phyloP scores from a whole-genome alignment of 2,888 invertebrate genomes.

The Pseudanteris insignis region DNA sequence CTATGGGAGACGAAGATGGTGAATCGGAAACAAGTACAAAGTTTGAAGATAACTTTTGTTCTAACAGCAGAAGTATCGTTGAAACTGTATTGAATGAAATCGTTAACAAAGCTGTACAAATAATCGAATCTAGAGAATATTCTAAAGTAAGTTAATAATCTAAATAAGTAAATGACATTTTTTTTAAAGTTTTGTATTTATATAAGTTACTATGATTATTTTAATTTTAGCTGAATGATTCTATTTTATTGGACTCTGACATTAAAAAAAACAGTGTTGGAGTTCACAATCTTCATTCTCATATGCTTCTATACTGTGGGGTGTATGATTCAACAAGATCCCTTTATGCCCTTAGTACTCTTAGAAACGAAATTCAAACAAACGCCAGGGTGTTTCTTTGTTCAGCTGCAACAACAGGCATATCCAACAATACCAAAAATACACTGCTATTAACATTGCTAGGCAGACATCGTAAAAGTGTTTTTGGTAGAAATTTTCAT shows the following conservation, averaged over 20 bases:
- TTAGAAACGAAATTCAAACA: constrained; percentile 77
- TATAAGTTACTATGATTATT: neutral
- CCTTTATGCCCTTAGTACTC: constrained; percentile 77
- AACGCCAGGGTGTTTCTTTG: constrained; percentile 80
- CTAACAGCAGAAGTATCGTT: constrained; percentile 67
- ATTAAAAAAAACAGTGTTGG: constrained; percentile 60
- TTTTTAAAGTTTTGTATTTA: neutral
- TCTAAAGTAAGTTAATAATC: constrained; percentile 45
- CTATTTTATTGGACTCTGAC: constrained; percentile 54
- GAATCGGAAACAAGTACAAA: constrained; percentile 71
- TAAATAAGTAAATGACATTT: no score
- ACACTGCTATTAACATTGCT: constrained; percentile 72
- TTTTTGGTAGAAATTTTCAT: constrained; percentile 76
- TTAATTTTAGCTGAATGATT: constrained; percentile 53
- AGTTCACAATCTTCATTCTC: constrained; percentile 82
- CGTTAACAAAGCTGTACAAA: constrained; percentile 68
- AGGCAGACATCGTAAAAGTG: constrained; percentile 81
- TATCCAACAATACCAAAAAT: constrained; percentile 69
- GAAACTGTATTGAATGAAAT: constrained; percentile 72
- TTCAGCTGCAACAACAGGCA: constrained; percentile 78
- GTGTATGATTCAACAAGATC: constrained; percentile 80
- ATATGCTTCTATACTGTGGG: constrained; percentile 82
- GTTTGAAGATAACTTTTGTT: constrained; percentile 75
- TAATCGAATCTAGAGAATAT: constrained; percentile 55
- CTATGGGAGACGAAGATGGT: constrained; percentile 67